These are phyloP conservation scores for Calephelis nemesis DNA, from an alignment of 1,140 invertebrate species.

Conservation along the genomic window DNA sequence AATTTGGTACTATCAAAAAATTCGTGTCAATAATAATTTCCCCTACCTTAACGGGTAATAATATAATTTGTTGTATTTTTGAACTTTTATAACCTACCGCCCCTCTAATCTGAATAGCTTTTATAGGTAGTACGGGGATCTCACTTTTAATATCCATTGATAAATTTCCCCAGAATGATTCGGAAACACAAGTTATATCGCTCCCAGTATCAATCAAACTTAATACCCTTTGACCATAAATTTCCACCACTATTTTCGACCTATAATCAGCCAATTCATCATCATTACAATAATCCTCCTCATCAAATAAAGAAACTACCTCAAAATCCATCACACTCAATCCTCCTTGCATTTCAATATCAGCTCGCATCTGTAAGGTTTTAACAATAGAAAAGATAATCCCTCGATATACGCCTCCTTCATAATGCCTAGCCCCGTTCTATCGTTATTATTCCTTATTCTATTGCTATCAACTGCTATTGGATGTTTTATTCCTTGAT, in stretches of 20 bases:
- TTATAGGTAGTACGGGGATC: slow-evolving; percentile 34
- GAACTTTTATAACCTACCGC: slow-evolving; percentile 34
- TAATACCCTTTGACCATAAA: neutral
- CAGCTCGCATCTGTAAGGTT: neutral
- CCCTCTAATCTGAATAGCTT: slow-evolving; percentile 30
- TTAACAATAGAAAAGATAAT: neutral
- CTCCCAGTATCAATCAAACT: slow-evolving; percentile 36
- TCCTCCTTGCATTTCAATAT: neutral
- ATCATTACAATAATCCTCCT: neutral
- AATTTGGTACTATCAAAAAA: slow-evolving; percentile 33
- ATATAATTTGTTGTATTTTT: slow-evolving; percentile 29
- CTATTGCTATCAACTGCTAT: neutral
- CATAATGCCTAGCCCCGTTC: neutral
- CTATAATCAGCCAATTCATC: neutral
- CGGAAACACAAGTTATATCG: slow-evolving; percentile 40
- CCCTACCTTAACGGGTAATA: slow-evolving; percentile 27
- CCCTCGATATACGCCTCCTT: neutral
- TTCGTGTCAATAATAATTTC: slow-evolving; percentile 6
- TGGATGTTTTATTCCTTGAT: neutral
- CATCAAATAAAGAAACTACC: neutral
- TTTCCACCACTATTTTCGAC: neutral
- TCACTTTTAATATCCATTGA: slow-evolving; percentile 16
- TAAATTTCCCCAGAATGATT: slow-evolving; percentile 25
- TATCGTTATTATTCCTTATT: neutral
- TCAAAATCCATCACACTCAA: neutral